These are phyloP conservation scores for Himalopsyche phryganea DNA, from an alignment of 1,140 invertebrate genomes.

Conservation along the genomic window DNA sequence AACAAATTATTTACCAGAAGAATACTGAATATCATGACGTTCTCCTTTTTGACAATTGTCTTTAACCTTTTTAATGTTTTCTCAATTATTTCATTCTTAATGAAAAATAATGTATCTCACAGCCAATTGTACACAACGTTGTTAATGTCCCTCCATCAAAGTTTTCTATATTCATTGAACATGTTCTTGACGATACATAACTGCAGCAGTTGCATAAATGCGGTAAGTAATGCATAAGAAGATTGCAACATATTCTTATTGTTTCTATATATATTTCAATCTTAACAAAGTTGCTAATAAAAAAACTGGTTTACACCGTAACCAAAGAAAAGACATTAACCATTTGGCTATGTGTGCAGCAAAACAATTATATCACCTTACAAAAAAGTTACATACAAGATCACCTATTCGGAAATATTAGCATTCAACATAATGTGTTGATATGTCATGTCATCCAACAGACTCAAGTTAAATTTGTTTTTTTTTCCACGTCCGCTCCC, in stretches of 20 bases:
- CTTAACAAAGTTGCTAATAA: too few relatives aligned
- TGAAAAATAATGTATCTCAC: background rate
- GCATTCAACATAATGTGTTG: too few relatives aligned
- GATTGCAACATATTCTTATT: background rate
- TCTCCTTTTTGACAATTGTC: conserved; percentile 1
- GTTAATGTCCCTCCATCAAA: background rate
- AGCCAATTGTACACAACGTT: background rate
- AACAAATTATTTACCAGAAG: conserved; percentile 6
- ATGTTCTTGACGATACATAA: background rate
- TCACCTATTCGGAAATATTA: too few relatives aligned
- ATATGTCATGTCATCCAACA: too few relatives aligned
- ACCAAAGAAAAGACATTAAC: too few relatives aligned
- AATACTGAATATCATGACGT: conserved; percentile 1
- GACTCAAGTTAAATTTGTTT: too few relatives aligned
- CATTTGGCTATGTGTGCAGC: too few relatives aligned
- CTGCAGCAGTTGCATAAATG: background rate
- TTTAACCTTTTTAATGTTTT: conserved; percentile 2
- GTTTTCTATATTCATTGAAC: background rate
- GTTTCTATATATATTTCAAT: background rate
- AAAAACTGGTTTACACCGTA: too few relatives aligned
- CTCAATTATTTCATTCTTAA: background rate
- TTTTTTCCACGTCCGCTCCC: too few relatives aligned
- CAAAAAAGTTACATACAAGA: too few relatives aligned
- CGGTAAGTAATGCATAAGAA: conserved; percentile 8
- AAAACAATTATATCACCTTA: too few relatives aligned